Conservation (phyloP, 2,888 invertebrate species). For the Agrochola lychnidis region DNA sequence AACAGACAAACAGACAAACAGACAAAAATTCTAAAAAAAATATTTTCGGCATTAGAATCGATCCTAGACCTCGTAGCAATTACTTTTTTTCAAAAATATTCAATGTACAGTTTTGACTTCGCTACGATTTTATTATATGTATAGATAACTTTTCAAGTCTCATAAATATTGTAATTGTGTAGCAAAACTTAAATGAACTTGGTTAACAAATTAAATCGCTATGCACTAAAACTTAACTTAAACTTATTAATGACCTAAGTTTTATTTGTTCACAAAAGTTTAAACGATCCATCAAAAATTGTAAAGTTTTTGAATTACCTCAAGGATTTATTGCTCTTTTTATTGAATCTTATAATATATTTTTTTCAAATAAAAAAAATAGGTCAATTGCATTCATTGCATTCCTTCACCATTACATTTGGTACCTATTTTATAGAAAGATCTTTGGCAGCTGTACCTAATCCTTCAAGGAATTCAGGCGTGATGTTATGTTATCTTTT, state of each 20-base stretch:
- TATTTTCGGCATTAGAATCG: no score
- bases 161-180: constrained; percentile 33
- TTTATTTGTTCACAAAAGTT: constrained; percentile 13
- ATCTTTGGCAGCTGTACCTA: no score
- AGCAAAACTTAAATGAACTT: constrained; percentile 36
- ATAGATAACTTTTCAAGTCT: not conserved
- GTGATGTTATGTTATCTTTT: not conserved
- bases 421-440: no score
- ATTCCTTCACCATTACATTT: not conserved
- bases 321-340: not conserved
- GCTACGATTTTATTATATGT: no score
- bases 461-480: no score
- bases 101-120: no score
- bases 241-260: constrained; percentile 4
- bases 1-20: no score
- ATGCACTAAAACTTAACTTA: constrained; percentile 1
- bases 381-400: not conserved
- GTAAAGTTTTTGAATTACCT: not conserved
- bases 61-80: no score
- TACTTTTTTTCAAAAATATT: no score
- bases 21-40: no score
- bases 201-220: constrained; percentile 15
- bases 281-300: not conserved
- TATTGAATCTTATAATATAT: not conserved
- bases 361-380: not conserved